Conservation (phyloP, 2,888 invertebrate genomes). For the Drosophila mimetica region DNA sequence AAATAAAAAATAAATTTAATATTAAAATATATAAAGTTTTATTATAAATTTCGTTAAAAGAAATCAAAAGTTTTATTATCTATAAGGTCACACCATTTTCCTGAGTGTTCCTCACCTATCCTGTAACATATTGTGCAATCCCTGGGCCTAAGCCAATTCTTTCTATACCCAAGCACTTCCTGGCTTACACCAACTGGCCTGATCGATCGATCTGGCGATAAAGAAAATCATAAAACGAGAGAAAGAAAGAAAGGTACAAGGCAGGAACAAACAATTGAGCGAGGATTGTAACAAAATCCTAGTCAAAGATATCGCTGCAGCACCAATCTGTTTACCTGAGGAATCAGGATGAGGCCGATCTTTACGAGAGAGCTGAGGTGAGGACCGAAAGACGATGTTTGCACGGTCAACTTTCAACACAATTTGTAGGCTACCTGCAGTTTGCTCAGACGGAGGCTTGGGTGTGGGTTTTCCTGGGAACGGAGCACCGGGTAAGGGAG, state of each 20-base stretch:
- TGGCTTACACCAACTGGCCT: conserved; percentile 72
- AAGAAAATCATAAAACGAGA: conserved; percentile 35
- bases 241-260: conserved; percentile 50
- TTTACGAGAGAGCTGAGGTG: conserved; percentile 10
- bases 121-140: conserved; percentile 56
- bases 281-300: conserved; percentile 69
- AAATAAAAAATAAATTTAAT: too few relatives aligned
- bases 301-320: conserved; percentile 58
- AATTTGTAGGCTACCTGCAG: conserved; percentile 77
- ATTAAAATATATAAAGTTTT: too few relatives aligned
- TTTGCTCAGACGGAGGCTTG: conserved; percentile 44
- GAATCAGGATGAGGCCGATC: conserved; percentile 24
- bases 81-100: not conserved
- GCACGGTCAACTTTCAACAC: conserved; percentile 76
- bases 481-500: conserved; percentile 11
- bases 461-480: conserved; percentile 78
- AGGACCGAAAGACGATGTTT: conserved; percentile 62
- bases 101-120: conserved; percentile 14
- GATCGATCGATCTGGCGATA: conserved; percentile 64
- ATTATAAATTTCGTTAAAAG: too few relatives aligned
- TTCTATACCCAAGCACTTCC: conserved; percentile 62
- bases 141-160: conserved; percentile 58
- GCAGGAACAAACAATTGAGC: conserved; percentile 75
- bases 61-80: too few relatives aligned
- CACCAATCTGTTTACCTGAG: conserved; percentile 46